Percentiles rank a stretch among this genome's conserved stretches.
Evolutionary conservation across 2,797 vertebrate genomes (phyloP).

Genomic region (Lutjanus argentimaculatus): DNA sequence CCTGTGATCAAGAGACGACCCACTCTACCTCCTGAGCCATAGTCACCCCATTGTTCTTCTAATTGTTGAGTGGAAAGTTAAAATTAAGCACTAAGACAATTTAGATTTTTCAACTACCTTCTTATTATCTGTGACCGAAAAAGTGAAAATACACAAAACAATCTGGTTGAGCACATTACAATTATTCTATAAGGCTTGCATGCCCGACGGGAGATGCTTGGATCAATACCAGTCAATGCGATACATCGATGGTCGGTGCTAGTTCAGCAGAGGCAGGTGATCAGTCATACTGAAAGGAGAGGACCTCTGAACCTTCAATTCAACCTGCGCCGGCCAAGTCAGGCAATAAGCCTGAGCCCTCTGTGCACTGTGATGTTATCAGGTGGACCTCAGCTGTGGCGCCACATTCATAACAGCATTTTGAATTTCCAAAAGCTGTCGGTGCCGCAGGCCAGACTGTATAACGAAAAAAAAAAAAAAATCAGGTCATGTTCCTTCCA

Average conservation of each 20-base stretch:
- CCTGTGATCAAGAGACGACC: too few relatives aligned
- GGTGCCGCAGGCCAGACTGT: background rate
- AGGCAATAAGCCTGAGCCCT: background rate
- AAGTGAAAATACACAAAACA: background rate
- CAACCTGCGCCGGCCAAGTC: constrained; percentile 2
- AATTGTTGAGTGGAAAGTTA: background rate
- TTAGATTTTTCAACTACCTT: too few relatives aligned
- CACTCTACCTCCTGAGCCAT: too few relatives aligned
- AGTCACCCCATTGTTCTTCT: background rate
- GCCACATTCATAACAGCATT: constrained; percentile 15
- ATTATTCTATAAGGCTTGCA: constrained; percentile 20
- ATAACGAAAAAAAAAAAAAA: background rate
- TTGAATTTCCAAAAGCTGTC: constrained; percentile 4
- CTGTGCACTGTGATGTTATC: constrained; percentile 17
- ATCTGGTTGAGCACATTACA: background rate
- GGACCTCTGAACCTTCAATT: constrained; percentile 62
- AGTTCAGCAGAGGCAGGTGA: constrained; percentile 64
- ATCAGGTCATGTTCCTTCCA: constrained; percentile 13
- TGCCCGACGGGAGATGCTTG: constrained; percentile 19
- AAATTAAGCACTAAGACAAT: background rate
- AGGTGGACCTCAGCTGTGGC: constrained; percentile 18
- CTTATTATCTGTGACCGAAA: background rate
- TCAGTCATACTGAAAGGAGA: constrained; percentile 66
- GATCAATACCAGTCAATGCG: constrained; percentile 72
- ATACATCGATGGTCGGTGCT: constrained; percentile 64